These are phyloP conservation scores for Trachelus iudaicus DNA, from an alignment of 2,888 invertebrate species.

Conservation along the genomic window DNA sequence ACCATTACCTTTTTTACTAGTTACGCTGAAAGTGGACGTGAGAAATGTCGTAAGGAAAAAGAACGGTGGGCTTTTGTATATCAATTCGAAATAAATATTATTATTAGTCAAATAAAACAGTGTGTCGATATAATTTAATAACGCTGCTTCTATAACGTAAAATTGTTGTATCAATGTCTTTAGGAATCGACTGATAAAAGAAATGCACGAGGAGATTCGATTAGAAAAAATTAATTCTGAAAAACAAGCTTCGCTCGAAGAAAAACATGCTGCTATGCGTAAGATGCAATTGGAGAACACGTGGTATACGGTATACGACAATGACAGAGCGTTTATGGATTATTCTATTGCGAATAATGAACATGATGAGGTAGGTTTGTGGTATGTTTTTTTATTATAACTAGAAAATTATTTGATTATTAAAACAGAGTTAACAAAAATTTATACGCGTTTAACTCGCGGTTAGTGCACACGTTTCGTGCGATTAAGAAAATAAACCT, in stretches of 20 bases:
- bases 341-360: slow-evolving; percentile 34
- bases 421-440: background rate
- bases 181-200: slow-evolving; percentile 49
- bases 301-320: slow-evolving; percentile 31
- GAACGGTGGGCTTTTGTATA: slow-evolving; percentile 37
- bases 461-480: too few species aligned
- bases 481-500: too few species aligned
- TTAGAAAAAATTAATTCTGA: slow-evolving; percentile 43
- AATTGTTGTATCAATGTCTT: background rate
- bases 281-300: slow-evolving; percentile 50
- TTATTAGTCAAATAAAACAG: background rate
- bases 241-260: slow-evolving; percentile 35
- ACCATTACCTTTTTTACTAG: slow-evolving; percentile 47
- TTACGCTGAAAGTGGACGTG: slow-evolving; percentile 43
- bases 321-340: slow-evolving; percentile 40
- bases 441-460: background rate
- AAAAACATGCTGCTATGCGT: slow-evolving; percentile 41
- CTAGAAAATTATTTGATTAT: background rate
- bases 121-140: background rate
- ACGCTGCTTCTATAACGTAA: background rate
- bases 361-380: slow-evolving; percentile 48
- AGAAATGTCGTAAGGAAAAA: slow-evolving; percentile 39
- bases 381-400: background rate
- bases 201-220: slow-evolving; percentile 53
- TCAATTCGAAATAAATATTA: background rate